Conservation (phyloP, 2,113 vertebrate genomes). For the Enhydra lutris region DNA sequence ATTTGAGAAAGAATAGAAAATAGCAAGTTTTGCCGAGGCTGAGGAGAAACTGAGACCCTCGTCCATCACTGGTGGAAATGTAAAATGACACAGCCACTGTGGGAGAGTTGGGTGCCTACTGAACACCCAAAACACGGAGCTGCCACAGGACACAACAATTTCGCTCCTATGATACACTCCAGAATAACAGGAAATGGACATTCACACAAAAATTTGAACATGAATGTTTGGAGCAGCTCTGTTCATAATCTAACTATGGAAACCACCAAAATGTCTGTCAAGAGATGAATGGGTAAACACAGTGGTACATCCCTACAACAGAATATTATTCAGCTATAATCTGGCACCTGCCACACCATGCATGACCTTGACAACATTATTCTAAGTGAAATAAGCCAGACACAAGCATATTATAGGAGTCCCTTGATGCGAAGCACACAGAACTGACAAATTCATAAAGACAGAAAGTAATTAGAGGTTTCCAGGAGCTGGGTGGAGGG, state of each 20-base stretch:
- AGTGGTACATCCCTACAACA: too few species aligned
- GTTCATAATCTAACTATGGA: neutral
- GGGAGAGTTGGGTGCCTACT: too few species aligned
- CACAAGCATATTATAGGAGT: neutral
- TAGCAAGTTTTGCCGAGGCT: neutral
- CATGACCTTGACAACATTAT: neutral
- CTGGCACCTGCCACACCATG: too few species aligned
- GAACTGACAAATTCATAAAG: too few species aligned
- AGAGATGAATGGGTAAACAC: neutral
- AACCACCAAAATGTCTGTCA: neutral
- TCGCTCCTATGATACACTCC: neutral
- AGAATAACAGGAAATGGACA: too few species aligned
- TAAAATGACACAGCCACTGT: neutral
- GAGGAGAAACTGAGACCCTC: neutral
- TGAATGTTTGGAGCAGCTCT: neutral
- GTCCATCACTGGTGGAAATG: too few species aligned
- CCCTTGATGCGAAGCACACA: neutral
- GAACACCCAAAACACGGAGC: neutral
- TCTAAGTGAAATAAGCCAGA: neutral
- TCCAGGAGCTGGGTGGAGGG: too few species aligned
- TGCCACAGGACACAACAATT: neutral
- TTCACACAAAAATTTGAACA: neutral
- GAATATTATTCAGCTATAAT: neutral
- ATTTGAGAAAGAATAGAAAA: neutral
- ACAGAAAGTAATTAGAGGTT: neutral